Base-by-base conservation (phyloP, 1,140 invertebrate species). In the Diorhabda sublineata region DNA sequence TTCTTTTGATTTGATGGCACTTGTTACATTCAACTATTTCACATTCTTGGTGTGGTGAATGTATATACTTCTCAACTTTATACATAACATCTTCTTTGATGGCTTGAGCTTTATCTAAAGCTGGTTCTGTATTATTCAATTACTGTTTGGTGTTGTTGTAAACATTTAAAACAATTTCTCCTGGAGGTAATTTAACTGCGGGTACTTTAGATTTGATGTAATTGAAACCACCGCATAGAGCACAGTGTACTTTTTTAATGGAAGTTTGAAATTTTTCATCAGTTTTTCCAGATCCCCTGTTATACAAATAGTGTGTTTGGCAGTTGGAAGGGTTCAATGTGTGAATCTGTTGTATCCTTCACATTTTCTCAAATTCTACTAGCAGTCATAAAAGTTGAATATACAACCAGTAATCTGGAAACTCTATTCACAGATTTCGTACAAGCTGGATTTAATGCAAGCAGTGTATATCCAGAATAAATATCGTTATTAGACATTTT, bases 331-430 rank as follows among this genome's bases (percentile, higher is more conserved):
- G 52, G 85, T 83, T 84, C 86, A 87, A 45, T 78, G 80, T 67
- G 87, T 82, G 3, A 87, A 70, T 42, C 81, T 81, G 77, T 86
- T 87, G 3, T 82, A 85, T 58, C 85, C 82, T 87, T 87, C 42
- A 87, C 83, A 78, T 78, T 86, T 45, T 77, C 80, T 67, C 87
- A 87, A 66, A 86, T 80, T 71, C 76, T 83, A 5, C 79, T 81
- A 70, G 84, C 84, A 4, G 85, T 83, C 61, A 83, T 74, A 61
- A 85, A 82, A 26, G 85, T 76, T 42, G 82, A 81, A 74, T 87
- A 85, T 7, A 87, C 81, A 5, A 86, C 82, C 0, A 86, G 86
- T n/a, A 87, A 71, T 71, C 80, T 85, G 3, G 83, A 78, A 44
- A 87, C 82, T 64, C 84, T 81, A 3, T 80, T 77, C 0, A 87